Evolutionary conservation across 2,113 vertebrate genomes (phyloP), one percentile per base, ranked within the genome.

Genomic region (Cephalophus harveyi): DNA sequence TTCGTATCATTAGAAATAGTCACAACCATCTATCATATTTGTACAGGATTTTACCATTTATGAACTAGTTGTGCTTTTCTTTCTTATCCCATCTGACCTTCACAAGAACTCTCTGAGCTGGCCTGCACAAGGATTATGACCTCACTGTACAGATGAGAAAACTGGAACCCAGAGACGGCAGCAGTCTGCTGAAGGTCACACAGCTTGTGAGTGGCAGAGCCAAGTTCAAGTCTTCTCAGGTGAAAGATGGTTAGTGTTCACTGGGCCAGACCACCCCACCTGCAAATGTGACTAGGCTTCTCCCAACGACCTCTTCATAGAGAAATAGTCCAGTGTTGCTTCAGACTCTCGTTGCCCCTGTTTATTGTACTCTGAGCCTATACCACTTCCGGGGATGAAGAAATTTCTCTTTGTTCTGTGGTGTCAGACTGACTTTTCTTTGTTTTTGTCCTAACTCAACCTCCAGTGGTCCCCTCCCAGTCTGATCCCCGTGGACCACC

Each of bases 401-500:
- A 81, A 8, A 15, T 5, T 67, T 82, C 40, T 33, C 23, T 59
- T 62, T 71, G 9, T 64, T 67, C 67, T 64, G 7, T 64, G 54
- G 40, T 2, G n/a, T 93, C 30, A 9, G 46, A 14, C 46, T 40
- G 87, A 52, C 28, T 95, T 67, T 64, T 83, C 48, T 28, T 67
- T 13, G 17, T 13, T 0, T 76, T 30, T 91, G 36, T 78, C 17
- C 89, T 59, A 21, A 57, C 50, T 52, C 13, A 11, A 28, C n/a
- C 43, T 33, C 16, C 19, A 12, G 92, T 4, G 9, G 27, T 84
- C 46, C 30, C 13, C 12, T 40, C 40, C 25, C 33, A 1, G 1
- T 15, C 2, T 0, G 10, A 30, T 13, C 6, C 3, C 15, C 17
- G 0, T 1, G 13, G 25, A n/a, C 40, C 25, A 27, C 40, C 19